These are phyloP conservation scores for Entosphenus tridentatus DNA, from an alignment of 2,113 vertebrate species.

Conservation along the genomic window DNA sequence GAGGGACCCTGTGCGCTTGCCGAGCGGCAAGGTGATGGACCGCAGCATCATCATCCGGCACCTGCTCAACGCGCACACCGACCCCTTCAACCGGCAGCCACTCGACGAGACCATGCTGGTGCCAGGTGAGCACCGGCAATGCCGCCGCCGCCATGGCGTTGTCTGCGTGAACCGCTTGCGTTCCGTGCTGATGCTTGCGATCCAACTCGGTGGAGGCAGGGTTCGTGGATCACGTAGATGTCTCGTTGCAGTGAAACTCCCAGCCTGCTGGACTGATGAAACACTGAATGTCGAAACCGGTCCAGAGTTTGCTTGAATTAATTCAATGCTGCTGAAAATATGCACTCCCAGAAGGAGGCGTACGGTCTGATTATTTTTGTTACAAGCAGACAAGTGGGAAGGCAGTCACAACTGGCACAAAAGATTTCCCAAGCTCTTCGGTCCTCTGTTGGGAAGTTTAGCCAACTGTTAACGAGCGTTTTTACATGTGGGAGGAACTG, in stretches of 20 bases:
- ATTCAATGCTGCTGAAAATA: no score
- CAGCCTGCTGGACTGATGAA: no score
- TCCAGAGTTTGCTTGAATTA: background rate
- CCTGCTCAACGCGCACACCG: conserved; percentile 79
- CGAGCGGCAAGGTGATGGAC: conserved; percentile 90
- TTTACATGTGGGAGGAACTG: no score
- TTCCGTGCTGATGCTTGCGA: background rate
- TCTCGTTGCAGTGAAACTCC: background rate
- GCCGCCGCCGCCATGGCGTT: background rate
- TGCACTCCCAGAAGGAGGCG: no score
- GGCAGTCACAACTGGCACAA: no score
- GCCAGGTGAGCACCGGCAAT: conserved; percentile 32
- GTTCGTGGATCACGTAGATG: background rate
- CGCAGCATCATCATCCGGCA: conserved; percentile 80
- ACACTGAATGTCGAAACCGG: no score
- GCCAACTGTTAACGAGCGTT: no score
- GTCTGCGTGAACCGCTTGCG: background rate
- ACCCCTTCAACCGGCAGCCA: conserved; percentile 85
- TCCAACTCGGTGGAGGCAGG: background rate
- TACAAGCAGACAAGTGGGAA: no score
- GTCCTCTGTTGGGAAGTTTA: no score
- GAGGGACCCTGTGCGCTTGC: conserved; percentile 76
- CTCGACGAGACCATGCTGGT: conserved; percentile 94
- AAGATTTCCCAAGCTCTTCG: no score
- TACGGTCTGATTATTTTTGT: no score